These are phyloP conservation scores for Drosophila carrolli DNA, from an alignment of 1,140 invertebrate genomes.

Conservation along the genomic window DNA sequence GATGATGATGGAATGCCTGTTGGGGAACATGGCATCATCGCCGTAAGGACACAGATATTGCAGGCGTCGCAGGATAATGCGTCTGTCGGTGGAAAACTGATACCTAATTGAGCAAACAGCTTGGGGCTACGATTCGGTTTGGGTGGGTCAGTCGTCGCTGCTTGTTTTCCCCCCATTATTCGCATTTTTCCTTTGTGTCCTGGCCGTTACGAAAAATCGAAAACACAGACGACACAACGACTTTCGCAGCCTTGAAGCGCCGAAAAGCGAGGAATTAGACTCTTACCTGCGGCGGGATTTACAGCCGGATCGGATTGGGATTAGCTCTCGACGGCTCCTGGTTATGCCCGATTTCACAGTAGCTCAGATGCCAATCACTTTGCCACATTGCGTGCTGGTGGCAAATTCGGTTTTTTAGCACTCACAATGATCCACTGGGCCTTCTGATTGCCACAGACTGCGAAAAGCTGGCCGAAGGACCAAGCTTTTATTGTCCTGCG, in stretches of 20 bases:
- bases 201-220: constrained; percentile 68
- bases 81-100: constrained; percentile 62
- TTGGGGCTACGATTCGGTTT: constrained; percentile 28
- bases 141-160: constrained; percentile 24
- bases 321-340: constrained; percentile 4
- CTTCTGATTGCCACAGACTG: constrained; percentile 61
- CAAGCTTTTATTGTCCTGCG: constrained; percentile 72
- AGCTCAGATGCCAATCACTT: constrained; percentile 22
- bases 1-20: constrained; percentile 34
- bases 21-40: constrained; percentile 41
- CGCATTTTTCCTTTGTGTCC: constrained; percentile 40
- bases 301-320: constrained; percentile 19
- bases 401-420: constrained; percentile 1
- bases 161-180: constrained; percentile 26
- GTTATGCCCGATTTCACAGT: constrained; percentile 16
- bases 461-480: constrained; percentile 47
- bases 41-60: constrained; percentile 29
- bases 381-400: constrained; percentile 28
- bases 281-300: constrained; percentile 36
- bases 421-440: constrained; percentile 42
- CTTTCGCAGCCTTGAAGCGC: constrained; percentile 21
- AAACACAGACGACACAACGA: constrained; percentile 52
- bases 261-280: constrained; percentile 8
- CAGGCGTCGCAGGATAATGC: constrained; percentile 19
- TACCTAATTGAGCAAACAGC: constrained; percentile 77